Base-by-base conservation (phyloP, 2,797 vertebrate species). In the Austrolebias charrua region DNA sequence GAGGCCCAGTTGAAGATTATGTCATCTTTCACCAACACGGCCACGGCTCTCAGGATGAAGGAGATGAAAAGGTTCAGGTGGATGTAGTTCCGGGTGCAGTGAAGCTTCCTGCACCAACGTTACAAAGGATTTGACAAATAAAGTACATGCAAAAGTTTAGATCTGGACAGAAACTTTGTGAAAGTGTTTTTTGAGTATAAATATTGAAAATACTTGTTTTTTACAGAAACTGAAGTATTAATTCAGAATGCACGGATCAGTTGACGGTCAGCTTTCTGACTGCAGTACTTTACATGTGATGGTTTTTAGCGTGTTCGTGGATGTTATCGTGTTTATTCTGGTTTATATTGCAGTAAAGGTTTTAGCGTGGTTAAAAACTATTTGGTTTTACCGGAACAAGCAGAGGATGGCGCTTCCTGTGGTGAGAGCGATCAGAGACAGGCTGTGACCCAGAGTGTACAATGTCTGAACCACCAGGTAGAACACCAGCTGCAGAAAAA, bases 51-150 rank as follows among this genome's bases (percentile, higher is more conserved):
- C 87, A 98, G 92, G 88, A 96, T 95, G 91, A 98, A 97, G 73
- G 95, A 97, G 66, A 95, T 78, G 90, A 98, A 98, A 71, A 98
- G 91, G 86, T 98, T 98, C 83, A 98, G 91, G 84, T 98, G 96
- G 90, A 97, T 96, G 91, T 94, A 95, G 87, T 97, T 98, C 78
- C 96, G 91, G 65, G 95, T 98, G 83, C 96, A 98, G 70, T 94
- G 96, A 71, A 98, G 95, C 82, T 93, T 96, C 89, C 96, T 97
- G 82, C n/a, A 28, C 0, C 56, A 1, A 50, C 0, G 13, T 19
- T 42, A 49, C 33, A 60, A n/a, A 19, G n/a, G 18, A 10, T 35
- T 35, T 35, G n/a, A 16, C 43, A n/a, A n/a, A 45, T n/a, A n/a
- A n/a, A n/a, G n/a, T n/a, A 45, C 16, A 16, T 16, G 43, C 16